Base-by-base conservation (phyloP, 2,888 invertebrate genomes). In the Drosophila maculinotata region DNA sequence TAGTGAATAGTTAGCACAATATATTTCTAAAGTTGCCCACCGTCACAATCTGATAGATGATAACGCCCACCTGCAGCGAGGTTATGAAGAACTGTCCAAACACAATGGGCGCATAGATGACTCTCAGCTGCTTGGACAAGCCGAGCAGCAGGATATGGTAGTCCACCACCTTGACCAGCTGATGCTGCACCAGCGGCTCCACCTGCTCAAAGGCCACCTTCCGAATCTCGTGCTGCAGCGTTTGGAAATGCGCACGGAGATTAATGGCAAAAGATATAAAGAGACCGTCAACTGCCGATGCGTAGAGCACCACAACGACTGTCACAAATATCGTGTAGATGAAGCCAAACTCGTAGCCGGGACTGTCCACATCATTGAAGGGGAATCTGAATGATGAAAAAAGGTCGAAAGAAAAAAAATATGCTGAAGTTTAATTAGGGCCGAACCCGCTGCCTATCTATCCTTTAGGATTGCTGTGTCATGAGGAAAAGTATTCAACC, bases 21-120 rank as follows among this genome's bases (percentile, higher is more conserved):
- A 3, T 17, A 4, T 10, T 12, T 20, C 4, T 25, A 20, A 1
- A 1, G 2, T 3, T 8, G 70, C 79, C 9, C 53, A 91, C 90
- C 68, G 80, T 88, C 0, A 90, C 76, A 36, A 90, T 76, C 64
- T 91, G 90, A 73, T 90, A 91, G n/a, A 90, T 79, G 15, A 91
- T 90, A 23, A 90, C 87, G 53, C 91, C 89, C 28, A 91, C 81
- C 69, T 89, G 85, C 53, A 91, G 58, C 3, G 91, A 91, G 10
- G 91, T 91, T 28, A 91, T 87, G 0, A 91, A 59, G 52, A 91
- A 91, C 54, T 91, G 90, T 0, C 86, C 89, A 57, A 91, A 89
- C 3, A 91, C 80, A n/a, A 91, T 86, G 7, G 91, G 90, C 36
- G 56, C 76, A 25, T 89, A 91, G 2, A 85, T 82, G 6, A 65